Evolutionary conservation across 2,888 invertebrate genomes (phyloP).

Genomic region (Crioceris asparagi): DNA sequence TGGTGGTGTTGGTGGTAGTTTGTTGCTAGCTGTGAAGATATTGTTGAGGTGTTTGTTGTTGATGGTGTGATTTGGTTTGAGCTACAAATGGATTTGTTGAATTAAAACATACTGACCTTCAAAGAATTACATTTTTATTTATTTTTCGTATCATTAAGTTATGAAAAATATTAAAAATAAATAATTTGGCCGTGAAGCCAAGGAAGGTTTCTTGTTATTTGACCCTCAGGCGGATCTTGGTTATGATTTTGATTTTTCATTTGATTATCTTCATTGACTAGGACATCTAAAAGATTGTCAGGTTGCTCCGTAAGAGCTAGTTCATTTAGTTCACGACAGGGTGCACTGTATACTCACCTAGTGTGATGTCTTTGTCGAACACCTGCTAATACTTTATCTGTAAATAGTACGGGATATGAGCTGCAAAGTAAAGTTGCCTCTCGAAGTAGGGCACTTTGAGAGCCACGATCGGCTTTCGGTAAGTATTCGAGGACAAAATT

Average conservation of each 20-base stretch:
- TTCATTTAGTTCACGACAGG: too few relatives aligned
- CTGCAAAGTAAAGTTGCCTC: slow-evolving; percentile 75
- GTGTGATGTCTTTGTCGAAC: slow-evolving; percentile 53
- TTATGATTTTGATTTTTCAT: slow-evolving; percentile 2
- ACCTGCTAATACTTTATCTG: slow-evolving; percentile 66
- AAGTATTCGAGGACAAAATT: slow-evolving; percentile 72
- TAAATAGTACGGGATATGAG: slow-evolving; percentile 69
- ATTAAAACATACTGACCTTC: neutral
- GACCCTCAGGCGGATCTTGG: too few relatives aligned
- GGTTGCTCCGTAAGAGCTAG: too few relatives aligned
- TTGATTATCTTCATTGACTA: too few relatives aligned
- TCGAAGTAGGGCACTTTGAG: slow-evolving; percentile 63
- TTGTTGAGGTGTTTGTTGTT: too few relatives aligned
- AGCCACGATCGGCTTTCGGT: slow-evolving; percentile 57
- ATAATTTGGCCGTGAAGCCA: too few relatives aligned
- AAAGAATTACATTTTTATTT: too few relatives aligned
- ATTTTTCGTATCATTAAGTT: neutral
- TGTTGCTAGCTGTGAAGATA: too few relatives aligned
- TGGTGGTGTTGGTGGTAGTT: too few relatives aligned
- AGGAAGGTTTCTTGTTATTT: too few relatives aligned
- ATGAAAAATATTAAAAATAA: too few relatives aligned
- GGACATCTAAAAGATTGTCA: too few relatives aligned
- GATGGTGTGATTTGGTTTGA: slow-evolving; percentile 1
- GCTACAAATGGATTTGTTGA: neutral
- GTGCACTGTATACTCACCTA: slow-evolving; percentile 28